Percentiles rank a stretch among this genome's conserved stretches.
Evolutionary conservation across 2,113 vertebrate species (phyloP).

Genomic region (Emydura subglobosa): DNA sequence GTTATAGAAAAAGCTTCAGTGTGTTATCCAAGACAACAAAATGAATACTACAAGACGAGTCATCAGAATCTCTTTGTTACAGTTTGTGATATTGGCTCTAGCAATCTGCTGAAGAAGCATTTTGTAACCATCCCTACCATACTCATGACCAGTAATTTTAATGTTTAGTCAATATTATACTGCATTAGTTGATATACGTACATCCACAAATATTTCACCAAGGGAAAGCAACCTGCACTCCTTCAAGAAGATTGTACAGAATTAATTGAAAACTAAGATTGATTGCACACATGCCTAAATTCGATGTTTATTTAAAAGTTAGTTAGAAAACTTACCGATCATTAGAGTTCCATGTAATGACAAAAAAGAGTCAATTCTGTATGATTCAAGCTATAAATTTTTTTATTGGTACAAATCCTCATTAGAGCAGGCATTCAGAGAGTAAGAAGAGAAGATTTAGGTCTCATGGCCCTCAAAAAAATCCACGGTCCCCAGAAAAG

Average conservation of each 20-base stretch:
- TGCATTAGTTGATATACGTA: neutral
- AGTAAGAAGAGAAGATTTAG: neutral
- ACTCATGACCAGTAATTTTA: neutral
- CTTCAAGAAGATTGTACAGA: neutral
- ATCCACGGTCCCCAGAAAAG: neutral
- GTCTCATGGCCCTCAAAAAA: neutral
- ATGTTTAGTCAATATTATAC: rapidly evolving
- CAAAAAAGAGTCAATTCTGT: neutral
- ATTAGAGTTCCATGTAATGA: neutral
- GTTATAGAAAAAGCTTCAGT: neutral
- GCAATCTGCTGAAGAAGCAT: neutral
- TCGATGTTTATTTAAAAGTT: neutral
- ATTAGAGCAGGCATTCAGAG: neutral
- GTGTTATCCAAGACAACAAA: neutral
- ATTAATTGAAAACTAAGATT: neutral
- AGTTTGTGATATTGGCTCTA: neutral
- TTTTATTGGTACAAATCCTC: conserved; percentile 1
- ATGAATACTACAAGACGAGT: neutral
- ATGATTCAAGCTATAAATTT: neutral
- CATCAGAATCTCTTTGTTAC: neutral
- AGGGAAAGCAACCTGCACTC: neutral
- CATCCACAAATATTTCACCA: neutral
- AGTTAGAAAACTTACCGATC: conserved; percentile 19
- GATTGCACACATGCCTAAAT: neutral
- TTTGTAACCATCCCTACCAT: neutral